Conservation (phyloP, 64 coral and sea anemone species). For the Acropora yongei region DNA sequence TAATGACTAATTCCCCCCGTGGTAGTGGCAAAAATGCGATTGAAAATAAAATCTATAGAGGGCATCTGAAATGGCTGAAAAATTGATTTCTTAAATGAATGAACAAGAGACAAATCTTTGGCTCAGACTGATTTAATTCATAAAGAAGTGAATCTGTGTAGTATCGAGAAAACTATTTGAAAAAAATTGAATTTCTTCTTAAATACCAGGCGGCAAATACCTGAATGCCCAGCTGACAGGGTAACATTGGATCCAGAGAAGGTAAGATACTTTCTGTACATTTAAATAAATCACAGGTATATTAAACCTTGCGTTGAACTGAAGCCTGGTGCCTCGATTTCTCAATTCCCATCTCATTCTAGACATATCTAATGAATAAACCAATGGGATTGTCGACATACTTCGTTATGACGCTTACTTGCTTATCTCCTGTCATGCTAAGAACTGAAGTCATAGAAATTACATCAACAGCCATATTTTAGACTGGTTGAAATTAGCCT, state of each 20-base stretch:
- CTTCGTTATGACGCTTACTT: no score
- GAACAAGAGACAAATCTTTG: no score
- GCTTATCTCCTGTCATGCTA: background rate
- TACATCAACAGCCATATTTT: no score
- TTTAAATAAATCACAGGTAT: background rate
- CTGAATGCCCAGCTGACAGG: constrained; percentile 34
- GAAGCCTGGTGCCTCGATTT: background rate
- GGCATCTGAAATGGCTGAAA: no score
- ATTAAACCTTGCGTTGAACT: background rate
- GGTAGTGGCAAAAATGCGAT: no score
- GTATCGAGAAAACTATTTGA: no score
- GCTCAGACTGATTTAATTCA: no score
- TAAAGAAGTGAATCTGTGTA: no score
- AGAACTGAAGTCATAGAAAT: background rate
- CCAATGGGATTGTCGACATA: background rate
- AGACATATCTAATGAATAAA: constrained; percentile 52
- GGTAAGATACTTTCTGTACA: background rate
- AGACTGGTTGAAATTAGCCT: no score
- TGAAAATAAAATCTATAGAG: no score
- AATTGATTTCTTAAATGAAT: no score
- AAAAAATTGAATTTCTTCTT: background rate
- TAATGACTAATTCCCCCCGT: no score
- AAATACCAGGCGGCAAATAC: background rate
- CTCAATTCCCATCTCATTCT: background rate
- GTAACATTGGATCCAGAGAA: constrained; percentile 40